Evolutionary conservation across 2,113 vertebrate species (phyloP), one percentile per base, ranked within the genome.

Genomic region (Scortum barcoo): DNA sequence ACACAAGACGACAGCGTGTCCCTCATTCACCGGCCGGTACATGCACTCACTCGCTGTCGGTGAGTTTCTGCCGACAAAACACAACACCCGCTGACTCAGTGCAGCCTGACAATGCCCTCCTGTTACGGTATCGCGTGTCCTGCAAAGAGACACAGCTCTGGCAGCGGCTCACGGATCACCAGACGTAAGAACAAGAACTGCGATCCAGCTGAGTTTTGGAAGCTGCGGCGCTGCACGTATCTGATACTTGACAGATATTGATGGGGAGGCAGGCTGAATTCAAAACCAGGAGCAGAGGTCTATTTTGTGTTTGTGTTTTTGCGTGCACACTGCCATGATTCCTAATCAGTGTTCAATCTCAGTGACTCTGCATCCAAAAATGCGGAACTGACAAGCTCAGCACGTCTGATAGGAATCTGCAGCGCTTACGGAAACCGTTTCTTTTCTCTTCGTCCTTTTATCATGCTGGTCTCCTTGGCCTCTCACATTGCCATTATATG

Each of bases 381-480:
- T 72, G 87, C 48, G 36, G 71, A 89, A 84, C 66, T 63, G 71
- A 73, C 67, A 7, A 91, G 87, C 89, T 93, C 83, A 85, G 87
- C 91, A 83, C 13, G 22, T 71, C 48, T 68, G 93, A 94, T 93
- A 91, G 20, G 42, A 87, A 93, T 94, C 93, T 92, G 91, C 87
- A 89, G n/a, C 7, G 20, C 79, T 83, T 82, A 63, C 9, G 83
- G 89, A 90, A 94, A 87, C 28, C 17, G n/a, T 5, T 24, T 12
- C 51, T 76, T 67, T 68, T 36, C 6, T 30, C 80, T 20, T 70
- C 12, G 24, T 75, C 26, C n/a, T 38, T n/a, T 17, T 58, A 20
- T 61, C 74, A 84, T 83, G 83, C 77, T n/a, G 85, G 84, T 90
- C 68, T 79, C 84, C 71, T 82, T 80, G 76, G 78, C 66, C 19